Evolutionary conservation across 1,140 invertebrate genomes (phyloP).

Genomic region (Orchesella cincta): DNA sequence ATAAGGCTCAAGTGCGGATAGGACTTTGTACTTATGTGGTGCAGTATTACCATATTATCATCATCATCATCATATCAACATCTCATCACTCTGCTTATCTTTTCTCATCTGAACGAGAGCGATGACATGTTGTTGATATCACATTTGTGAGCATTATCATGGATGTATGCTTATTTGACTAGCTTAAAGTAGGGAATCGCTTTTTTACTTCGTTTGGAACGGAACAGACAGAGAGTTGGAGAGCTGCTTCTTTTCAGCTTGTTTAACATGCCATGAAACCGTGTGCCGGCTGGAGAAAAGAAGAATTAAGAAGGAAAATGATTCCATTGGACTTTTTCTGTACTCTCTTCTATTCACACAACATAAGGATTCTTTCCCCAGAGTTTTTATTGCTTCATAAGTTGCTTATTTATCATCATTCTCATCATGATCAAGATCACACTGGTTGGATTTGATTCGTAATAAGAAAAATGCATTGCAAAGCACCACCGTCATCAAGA

Average conservation of each 20-base stretch:
- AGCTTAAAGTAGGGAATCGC: not conserved
- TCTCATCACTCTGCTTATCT: too few species aligned
- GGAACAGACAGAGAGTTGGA: too few species aligned
- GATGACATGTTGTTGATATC: constrained; percentile 14
- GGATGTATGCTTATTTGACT: not conserved
- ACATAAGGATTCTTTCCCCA: not conserved
- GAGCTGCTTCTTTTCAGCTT: not conserved
- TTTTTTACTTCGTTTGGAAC: not conserved
- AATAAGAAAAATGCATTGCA: not conserved
- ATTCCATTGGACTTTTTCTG: not conserved
- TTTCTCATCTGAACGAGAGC: not conserved
- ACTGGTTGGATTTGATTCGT: not conserved
- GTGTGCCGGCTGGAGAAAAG: constrained; percentile 17
- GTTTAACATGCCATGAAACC: constrained; percentile 22
- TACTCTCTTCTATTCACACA: too few species aligned
- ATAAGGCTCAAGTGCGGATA: too few species aligned
- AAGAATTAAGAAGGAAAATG: not conserved
- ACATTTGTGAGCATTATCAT: not conserved
- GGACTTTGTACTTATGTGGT: too few species aligned
- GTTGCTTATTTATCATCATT: not conserved
- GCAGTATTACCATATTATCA: too few species aligned
- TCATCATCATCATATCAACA: not conserved
- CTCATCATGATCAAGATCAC: not conserved
- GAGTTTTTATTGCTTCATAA: not conserved
- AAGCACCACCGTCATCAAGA: not conserved